Evolutionary conservation across 2,797 vertebrate genomes (phyloP), one percentile per base, ranked within the genome.

Genomic region (Lutjanus argentimaculatus): DNA sequence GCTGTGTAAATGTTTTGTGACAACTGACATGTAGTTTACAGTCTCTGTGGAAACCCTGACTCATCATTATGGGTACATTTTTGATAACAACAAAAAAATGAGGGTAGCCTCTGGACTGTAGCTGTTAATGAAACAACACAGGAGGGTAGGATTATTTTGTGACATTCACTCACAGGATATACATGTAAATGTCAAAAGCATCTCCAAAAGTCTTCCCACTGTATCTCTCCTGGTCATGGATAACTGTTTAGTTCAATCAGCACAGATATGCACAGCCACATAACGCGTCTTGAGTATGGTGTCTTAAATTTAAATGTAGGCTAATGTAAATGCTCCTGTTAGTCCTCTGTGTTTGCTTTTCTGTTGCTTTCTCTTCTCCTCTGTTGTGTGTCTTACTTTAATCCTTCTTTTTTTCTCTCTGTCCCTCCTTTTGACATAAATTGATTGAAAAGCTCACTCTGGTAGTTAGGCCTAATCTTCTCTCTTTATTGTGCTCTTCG

Each of bases 281-380:
- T 15, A 59, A 53, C 9, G 40, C 8, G 56, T 64, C 22, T 30
- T 56, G 11, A 66, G 30, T 70, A 19, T 25, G 15, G 25, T 53
- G 30, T 21, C 36, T 77, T 42, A 14, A 42, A 70, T 52, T 67
- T 22, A 43, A 64, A 58, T 63, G 10, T 73, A 61, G 21, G 13
- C 13, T 36, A 3, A 61, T 78, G 49, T 43, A 40, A 81, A 67
- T 55, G 55, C 56, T 52, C 17, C 49, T 64, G 25, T 56, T 57
- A 63, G 51, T 82, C 30, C 3, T 42, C 43, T 43, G 8, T 69
- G 57, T 76, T 80, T 80, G 67, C 73, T 63, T 73, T 36, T 52
- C 19, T 79, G 72, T 79, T 40, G 13, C 64, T 79, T 70, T 36
- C 30, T 36, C 30, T 58, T 55, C 45, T 64, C 25, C 9, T 64